Evolutionary conservation across 2,888 invertebrate genomes (phyloP), one percentile per base, ranked within the genome.

Genomic region (Hemaris fuciformis): DNA sequence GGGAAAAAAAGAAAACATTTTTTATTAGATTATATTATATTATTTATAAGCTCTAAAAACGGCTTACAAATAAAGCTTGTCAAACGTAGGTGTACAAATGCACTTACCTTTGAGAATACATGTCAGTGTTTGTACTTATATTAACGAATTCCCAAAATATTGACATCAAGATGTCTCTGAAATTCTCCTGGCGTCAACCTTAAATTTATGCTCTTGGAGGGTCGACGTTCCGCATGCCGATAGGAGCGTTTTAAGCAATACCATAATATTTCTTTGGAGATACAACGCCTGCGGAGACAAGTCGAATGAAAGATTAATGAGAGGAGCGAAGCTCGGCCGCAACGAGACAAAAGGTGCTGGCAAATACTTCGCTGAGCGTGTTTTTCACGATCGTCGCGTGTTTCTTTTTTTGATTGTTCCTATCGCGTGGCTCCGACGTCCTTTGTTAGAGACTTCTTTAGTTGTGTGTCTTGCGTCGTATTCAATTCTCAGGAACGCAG

Each of bases 251-350:
- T 74, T 76, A 72, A 67, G 64, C 27, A 57, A 58, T 64, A 59
- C 64, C 66, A 42, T 53, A 67, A 72, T 74, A 65, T 66, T 67
- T 70, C 63, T 67, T 76, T 75, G 66, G 71, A 66, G 71, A 64
- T 65, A 66, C 65, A 68, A 63, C 62, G 68, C 67, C 69, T 69
- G 67, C 65, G 67, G 70, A 66, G 68, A 66, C 64, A 64, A 65
- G 66, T 61, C 63, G 73, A 74, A 79, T 79, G 77, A 78, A 81
- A 81, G 74, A 81, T 81, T 80, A 80, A 81, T 81, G 81, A 77
- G 74, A 18, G 57, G 59, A 65, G 61, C 46, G 65, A 62, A 38
- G 41, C 62, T 38, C 62, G 64, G 61, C 60, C 63, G 63, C 42
- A 58, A 58, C 62, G 53, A 69, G 66, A 71, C 70, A 71, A 67